Evolutionary conservation across 2,888 invertebrate species (phyloP), one percentile per base, ranked within the genome.

Genomic region (Tuta absoluta): DNA sequence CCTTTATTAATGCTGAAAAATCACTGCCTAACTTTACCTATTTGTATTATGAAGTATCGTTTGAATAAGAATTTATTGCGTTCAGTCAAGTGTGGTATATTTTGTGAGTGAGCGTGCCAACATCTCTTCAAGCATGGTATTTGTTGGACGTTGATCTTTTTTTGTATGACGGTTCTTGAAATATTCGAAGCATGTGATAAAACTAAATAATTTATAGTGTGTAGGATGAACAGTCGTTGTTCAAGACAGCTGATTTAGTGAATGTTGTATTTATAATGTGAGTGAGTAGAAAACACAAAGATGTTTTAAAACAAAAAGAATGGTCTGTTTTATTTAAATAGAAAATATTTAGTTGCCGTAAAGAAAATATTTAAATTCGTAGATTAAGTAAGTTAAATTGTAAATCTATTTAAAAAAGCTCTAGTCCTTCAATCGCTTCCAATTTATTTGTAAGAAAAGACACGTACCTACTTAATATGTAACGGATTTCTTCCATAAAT

Each of bases 91-190:
- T 68, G 67, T 71, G 73, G 72, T 68, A 75, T 71, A 73, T 71
- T 72, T 70, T 71, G 73, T 71, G 73, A 71, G 60, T 69, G 71
- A 73, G 68, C 71, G 78, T 83, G 84, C 83, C 81, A 82, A 83
- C 33, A 33, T 33, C 72, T 71, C 70, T 72, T 66, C 66, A 77
- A 77, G 78, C 79, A 82, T 72, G 68, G 33, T 33, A 73, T 70
- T 71, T n/a, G 14, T 69, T 72, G 72, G 72, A 70, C 73, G 74
- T 72, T 74, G 73, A 75, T 73, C 68, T 74, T 68, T 75, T n/a
- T 74, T 69, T 75, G 71, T 75, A 70, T 70, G 66, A 72, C 67
- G 66, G 23, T 41, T 37, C 4, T 38, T 12, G 45, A 41, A 12
- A 45, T 60, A 19, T 58, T 38, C 77, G 69, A 70, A 69, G 68